Evolutionary conservation across 2,113 vertebrate genomes (phyloP), one percentile per base, ranked within the genome.

Genomic region (Cynopterus brachyotis): DNA sequence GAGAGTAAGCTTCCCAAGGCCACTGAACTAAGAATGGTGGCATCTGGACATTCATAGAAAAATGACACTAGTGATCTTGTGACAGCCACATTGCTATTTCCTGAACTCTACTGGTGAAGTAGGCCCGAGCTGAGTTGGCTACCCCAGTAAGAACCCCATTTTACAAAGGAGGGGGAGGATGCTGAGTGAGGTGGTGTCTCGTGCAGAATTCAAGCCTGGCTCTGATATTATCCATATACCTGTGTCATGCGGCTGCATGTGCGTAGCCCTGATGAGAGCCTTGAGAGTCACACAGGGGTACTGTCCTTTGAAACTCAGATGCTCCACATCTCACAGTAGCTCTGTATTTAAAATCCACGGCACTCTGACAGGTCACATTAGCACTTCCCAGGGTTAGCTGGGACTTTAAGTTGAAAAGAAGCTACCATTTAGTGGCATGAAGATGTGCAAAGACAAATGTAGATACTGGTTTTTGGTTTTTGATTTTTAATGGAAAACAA

Each of bases 301-400:
- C 19, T 69, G 22, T 59, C 22, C 87, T 35, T 13, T 20, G 35
- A 62, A 60, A 66, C 66, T 64, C 12, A 10, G 40, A 12, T 22
- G 12, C 22, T 64, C 83, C 17, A 11, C 26, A 30, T 12, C 57
- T 72, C 70, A 64, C 26, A 40, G 10, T 17, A 28, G 7, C 35
- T 16, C 0, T 55, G 28, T 3, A 35, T 78, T 70, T 42, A 89
- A 92, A 83, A 35, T 37, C 22, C 45, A 1, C 55, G 11, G 6
- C 86, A 26, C 37, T n/a, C n/a, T 19, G 24, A 0, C 0, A 15
- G 47, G 75, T 15, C 20, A 2, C 15, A 59, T 64, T 40, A 73
- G 69, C n/a, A 78, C 84, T 97, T 90, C 26, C 40, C 26, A 78
- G n/a, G 73, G 47, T 9, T 42, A 79, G 40, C 47, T 9, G 12